Conservation (phyloP, 2,113 vertebrate genomes). For the Coturnix japonica region DNA sequence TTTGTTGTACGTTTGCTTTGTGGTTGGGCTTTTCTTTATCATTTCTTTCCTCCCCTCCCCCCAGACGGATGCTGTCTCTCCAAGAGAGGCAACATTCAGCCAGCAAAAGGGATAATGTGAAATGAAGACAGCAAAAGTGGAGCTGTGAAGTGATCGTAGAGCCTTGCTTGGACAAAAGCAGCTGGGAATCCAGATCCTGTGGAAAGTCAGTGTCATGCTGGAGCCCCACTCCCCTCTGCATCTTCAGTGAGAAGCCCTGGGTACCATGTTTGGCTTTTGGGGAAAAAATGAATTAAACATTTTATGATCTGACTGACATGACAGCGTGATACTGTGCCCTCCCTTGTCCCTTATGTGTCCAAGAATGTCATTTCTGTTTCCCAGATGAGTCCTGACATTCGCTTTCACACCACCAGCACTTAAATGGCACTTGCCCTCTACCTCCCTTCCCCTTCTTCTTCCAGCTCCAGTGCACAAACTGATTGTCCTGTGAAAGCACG, state of each 20-base stretch:
- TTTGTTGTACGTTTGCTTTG: neutral
- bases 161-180: neutral
- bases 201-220: neutral
- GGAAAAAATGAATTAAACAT: neutral
- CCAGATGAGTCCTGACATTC: neutral
- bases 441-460: neutral
- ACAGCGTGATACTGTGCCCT: neutral
- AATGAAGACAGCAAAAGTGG: neutral
- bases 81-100: neutral
- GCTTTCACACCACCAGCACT: neutral
- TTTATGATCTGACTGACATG: neutral
- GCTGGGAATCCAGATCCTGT: neutral
- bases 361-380: neutral
- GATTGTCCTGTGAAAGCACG: neutral
- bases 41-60: neutral
- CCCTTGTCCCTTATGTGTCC: neutral
- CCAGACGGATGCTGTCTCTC: neutral
- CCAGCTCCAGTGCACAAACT: neutral
- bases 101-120: neutral
- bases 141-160: neutral
- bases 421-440: neutral
- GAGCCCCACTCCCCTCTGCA: neutral
- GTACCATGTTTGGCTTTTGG: neutral
- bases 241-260: neutral
- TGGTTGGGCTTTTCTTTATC: fast-evolving